These are phyloP conservation scores for Stenodera caucasica DNA, from an alignment of 2,888 invertebrate species.

Conservation along the genomic window DNA sequence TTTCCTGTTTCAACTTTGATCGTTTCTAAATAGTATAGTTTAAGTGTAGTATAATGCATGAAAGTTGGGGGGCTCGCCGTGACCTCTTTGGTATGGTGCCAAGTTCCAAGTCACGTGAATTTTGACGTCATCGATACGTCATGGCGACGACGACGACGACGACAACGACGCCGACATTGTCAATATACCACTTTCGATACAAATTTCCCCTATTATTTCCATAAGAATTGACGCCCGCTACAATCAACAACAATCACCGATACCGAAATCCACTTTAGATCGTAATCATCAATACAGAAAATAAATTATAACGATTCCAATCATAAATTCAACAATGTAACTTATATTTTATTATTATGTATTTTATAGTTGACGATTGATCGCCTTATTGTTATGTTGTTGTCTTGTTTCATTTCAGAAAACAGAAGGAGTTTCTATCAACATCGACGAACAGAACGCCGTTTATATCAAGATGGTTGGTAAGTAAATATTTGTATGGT, in stretches of 20 bases:
- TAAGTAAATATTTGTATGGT: slow-evolving; percentile 43
- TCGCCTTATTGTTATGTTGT: neutral
- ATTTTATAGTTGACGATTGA: too few relatives aligned
- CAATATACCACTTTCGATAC: neutral
- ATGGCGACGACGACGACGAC: slow-evolving; percentile 13
- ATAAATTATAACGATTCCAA: neutral
- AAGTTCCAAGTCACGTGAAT: slow-evolving; percentile 29
- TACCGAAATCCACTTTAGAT: neutral
- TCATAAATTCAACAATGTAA: neutral
- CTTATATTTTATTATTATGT: neutral
- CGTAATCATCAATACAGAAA: neutral
- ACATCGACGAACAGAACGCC: slow-evolving; percentile 54
- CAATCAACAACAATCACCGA: too few relatives aligned
- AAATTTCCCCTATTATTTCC: neutral
- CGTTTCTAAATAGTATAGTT: slow-evolving; percentile 5
- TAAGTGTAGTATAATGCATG: too few relatives aligned
- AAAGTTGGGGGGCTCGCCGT: slow-evolving; percentile 27
- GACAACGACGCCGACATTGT: neutral
- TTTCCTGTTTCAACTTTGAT: slow-evolving; percentile 2
- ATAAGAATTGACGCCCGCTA: neutral
- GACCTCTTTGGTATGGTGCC: slow-evolving; percentile 29
- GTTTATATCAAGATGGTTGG: slow-evolving; percentile 56
- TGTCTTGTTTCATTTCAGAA: slow-evolving; percentile 50
- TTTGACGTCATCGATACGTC: slow-evolving; percentile 32
- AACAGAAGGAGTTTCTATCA: slow-evolving; percentile 53